Evolutionary conservation across 2,113 vertebrate genomes (phyloP).

Genomic region (Saccopteryx bilineata): DNA sequence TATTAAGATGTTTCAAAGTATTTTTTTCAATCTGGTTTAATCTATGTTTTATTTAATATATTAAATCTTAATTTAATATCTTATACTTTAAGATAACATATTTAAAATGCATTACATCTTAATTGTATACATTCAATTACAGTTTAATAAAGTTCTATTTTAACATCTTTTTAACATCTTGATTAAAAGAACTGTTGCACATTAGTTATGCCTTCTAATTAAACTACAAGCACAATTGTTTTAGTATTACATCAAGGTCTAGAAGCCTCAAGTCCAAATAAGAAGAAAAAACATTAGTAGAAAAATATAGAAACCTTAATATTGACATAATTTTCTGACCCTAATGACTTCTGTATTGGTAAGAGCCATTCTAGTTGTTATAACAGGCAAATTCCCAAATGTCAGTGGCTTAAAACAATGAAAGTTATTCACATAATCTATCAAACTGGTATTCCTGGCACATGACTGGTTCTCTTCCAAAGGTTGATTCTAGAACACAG

Average conservation of each 20-base stretch:
- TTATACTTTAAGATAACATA: conserved; percentile 84
- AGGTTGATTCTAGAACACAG: background rate
- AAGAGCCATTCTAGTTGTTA: background rate
- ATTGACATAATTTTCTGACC: background rate
- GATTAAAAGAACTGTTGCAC: conserved; percentile 83
- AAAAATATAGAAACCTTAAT: conserved; percentile 21
- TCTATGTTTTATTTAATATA: conserved; percentile 83
- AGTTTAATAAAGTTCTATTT: conserved; percentile 84
- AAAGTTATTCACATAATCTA: background rate
- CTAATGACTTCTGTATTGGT: background rate
- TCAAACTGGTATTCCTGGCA: background rate
- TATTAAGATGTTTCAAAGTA: conserved; percentile 77
- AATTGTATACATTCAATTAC: conserved; percentile 85
- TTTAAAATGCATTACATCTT: conserved; percentile 82
- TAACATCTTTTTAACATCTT: conserved; percentile 83
- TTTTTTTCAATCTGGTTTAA: conserved; percentile 82
- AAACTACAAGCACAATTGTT: conserved; percentile 79
- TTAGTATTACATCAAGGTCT: conserved; percentile 70
- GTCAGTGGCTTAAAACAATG: background rate
- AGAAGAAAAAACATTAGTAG: background rate
- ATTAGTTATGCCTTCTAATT: conserved; percentile 81
- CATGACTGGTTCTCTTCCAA: background rate
- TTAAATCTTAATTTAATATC: conserved; percentile 86
- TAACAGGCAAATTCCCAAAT: background rate
- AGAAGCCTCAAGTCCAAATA: conserved; percentile 71